Base-by-base conservation (phyloP, 1,140 invertebrate genomes). In the Lordiphosa collinella region DNA sequence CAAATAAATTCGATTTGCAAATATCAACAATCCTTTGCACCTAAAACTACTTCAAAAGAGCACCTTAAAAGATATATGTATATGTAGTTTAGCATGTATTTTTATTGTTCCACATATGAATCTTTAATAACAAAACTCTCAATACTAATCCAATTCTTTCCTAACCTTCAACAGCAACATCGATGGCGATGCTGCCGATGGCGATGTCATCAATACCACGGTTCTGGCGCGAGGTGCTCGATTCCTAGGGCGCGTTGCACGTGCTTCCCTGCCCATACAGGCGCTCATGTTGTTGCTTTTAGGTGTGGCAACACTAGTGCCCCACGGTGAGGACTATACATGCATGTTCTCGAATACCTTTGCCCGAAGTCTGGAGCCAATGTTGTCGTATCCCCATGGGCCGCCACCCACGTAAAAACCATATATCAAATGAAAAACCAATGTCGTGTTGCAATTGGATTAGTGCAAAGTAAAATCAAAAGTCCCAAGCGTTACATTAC, bases 251-350 rank as follows among this genome's bases (percentile, higher is more conserved):
- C 93, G 97, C 79, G 97, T 97, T 51, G 91, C 97, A 54, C 92
- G 96, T 82, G 95, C 96, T 31, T 97, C 96, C 9, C 90, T 98
- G 58, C 97, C 97, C 22, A 95, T 99, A 82, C 95, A 97, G 90
- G 95, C 96, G 31, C 90, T 98, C 59, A 94, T 98, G 91, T 90
- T 98, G 70, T 90, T 98, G 52, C 91, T 98, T 70, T 91, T 98
- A 71, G 96, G 96, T 48, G 94, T 95, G 53, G 96, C 96, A 35
- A 94, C 95, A 25, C 90, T 98, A 64, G 93, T 97, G 34, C 96
- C 97, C 43, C 92, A 93, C 80, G 92, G 93, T 64, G 95, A 96
- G 89, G 94, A 97, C 76, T 95, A 97, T 86, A 94, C 94, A 87
- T 94, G 93, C 60, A 94, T 94, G 87, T 90, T 96, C 65, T 92